A percentile compares a stretch with the other conserved stretches of the same genome.
Evolutionary conservation across 2,797 vertebrate genomes (phyloP).

Genomic region (Neomorphus geoffroyi): DNA sequence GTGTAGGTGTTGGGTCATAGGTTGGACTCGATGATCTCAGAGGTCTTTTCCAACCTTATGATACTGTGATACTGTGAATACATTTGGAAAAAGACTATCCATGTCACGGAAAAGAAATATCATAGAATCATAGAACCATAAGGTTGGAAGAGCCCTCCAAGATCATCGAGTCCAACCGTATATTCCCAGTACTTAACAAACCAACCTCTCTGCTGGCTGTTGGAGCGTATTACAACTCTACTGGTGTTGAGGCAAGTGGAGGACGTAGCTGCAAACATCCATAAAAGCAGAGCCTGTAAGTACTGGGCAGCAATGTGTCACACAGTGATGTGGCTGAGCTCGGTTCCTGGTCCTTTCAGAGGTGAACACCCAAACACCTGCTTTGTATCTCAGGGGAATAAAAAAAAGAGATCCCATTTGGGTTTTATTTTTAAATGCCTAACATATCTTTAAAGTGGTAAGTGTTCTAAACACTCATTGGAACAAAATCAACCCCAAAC

Average conservation of each 20-base stretch:
- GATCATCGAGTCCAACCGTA: too few species aligned
- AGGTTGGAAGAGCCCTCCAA: too few species aligned
- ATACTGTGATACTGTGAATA: too few species aligned
- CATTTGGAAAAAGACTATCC: too few species aligned
- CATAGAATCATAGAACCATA: too few species aligned
- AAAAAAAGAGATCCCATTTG: too few species aligned
- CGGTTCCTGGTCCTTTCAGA: neutral
- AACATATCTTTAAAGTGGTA: neutral
- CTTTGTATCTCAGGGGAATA: neutral
- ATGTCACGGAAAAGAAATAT: too few species aligned
- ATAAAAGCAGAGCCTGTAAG: neutral
- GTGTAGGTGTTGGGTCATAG: too few species aligned
- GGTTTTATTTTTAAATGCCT: neutral
- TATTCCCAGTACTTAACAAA: accelerated
- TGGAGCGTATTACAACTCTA: neutral
- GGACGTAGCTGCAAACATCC: neutral
- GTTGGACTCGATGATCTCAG: too few species aligned
- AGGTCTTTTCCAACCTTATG: too few species aligned
- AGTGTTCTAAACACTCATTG: neutral
- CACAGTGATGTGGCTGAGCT: accelerated
- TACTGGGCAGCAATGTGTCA: neutral
- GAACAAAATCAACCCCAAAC: neutral
- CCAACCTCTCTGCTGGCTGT: neutral
- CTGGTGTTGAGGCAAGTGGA: accelerated
- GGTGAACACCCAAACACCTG: neutral